phyloP scores from a whole-genome alignment of 2,888 invertebrate genomes.

The Volucella inanis region DNA sequence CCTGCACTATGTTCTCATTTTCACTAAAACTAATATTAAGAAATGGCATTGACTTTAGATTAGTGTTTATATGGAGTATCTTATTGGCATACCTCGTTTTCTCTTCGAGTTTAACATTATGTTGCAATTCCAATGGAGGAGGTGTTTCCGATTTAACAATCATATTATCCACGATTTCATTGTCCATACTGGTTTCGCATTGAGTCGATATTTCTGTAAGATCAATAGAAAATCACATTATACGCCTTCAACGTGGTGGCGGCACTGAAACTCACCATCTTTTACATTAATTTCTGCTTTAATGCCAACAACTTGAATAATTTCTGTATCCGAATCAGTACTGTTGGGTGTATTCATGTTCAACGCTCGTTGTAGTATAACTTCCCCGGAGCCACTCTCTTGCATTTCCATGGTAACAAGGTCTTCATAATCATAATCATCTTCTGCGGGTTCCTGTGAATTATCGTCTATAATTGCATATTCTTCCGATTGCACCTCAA shows the following conservation, averaged over 20 bases:
- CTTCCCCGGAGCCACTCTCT: conserved; percentile 21
- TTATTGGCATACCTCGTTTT: too few species aligned
- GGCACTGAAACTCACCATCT: conserved; percentile 26
- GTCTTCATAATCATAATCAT: conserved; percentile 51
- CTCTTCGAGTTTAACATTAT: neutral
- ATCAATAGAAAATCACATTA: neutral
- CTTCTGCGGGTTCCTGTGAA: conserved; percentile 46
- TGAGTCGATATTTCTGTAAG: conserved; percentile 18
- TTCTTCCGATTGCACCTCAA: conserved; percentile 37
- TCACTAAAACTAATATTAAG: conserved; percentile 37
- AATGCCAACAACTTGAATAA: conserved; percentile 31
- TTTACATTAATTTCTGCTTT: conserved; percentile 33
- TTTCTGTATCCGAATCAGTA: neutral
- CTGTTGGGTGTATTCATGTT: neutral
- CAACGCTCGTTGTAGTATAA: conserved; percentile 23
- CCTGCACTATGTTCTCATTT: neutral
- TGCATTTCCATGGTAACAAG: conserved; percentile 48
- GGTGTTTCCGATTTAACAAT: conserved; percentile 51
- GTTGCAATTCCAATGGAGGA: neutral
- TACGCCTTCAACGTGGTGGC: neutral
- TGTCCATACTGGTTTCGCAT: conserved; percentile 6
- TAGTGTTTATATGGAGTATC: too few species aligned
- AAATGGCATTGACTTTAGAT: too few species aligned
- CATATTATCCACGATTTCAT: conserved; percentile 11
- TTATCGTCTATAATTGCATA: conserved; percentile 42